Evolutionary conservation across 2,888 invertebrate species (phyloP), one percentile per base, ranked within the genome.

Genomic region (Drosophila infuscata): DNA sequence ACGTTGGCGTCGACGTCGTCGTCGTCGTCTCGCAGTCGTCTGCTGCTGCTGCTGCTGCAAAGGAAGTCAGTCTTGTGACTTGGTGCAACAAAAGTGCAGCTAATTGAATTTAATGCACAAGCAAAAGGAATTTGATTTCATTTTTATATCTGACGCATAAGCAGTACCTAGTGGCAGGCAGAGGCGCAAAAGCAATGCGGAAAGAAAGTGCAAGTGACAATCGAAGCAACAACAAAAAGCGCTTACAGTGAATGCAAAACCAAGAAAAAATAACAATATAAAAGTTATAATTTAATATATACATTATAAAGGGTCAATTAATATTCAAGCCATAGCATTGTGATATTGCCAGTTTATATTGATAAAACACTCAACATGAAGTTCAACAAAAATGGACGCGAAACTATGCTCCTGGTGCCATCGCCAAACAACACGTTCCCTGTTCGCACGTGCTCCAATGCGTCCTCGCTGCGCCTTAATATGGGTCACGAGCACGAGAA

Each of bases 361-460:
- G 61, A 65, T 62, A 52, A 77, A 74, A 60, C 9, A 48, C 3
- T 49, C 36, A 83, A 73, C 51, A 83, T 82, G 76, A 83, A 81
- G 65, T 32, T 79, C 36, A 80, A 66, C 43, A 80, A 72, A 67
- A 90, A 90, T 65, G 86, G 79, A 43, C 74, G 72, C n/a, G 92
- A 92, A 73, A 85, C 90, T 56, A 77, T 86, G 56, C 83, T 92
- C 32, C 69, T 82, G 32, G 88, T 91, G 43, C 92, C 93, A 43
- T 57, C 89, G 32, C 58, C 89, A 36, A 74, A 62, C 56, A 74
- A 35, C 66, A 77, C 36, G 65, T 65, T 56, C 79, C 83, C 92
- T 11, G 61, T 90, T 30, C 91, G 90, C 58, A 83, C 91, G 58
- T 72, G 82, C 56, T 86, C 91, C 53, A 81, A 85, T 53, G 80